Evolutionary conservation across 1,140 invertebrate genomes (phyloP), one percentile per base, ranked within the genome.

Genomic region (Copidosoma floridanum): DNA sequence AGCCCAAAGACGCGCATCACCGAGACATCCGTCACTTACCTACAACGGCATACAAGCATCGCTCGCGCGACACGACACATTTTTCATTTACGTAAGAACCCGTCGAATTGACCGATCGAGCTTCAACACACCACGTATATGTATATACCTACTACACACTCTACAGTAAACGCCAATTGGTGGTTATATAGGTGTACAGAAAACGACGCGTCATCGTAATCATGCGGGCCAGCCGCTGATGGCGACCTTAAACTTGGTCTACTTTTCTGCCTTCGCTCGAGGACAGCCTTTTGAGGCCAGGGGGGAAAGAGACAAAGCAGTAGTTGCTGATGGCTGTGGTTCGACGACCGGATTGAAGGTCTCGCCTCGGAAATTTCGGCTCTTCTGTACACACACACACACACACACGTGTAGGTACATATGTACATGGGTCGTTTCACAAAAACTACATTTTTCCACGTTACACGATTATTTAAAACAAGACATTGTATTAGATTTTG

Each of bases 221-320:
- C 11, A 52, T 52, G 50, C 50, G 50, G 50, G 50, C 41, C 32
- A 23, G 38, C 24, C 14, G 23, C 14, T n/a, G 2, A n/a, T 18
- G 44, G 29, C 47, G 68, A 62, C 67, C 67, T 71, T 70, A 65
- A 71, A 71, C 68, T 65, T 66, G 68, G 37, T 65, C 54, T 55
- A 53, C 29, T 57, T 56, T 38, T 26, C 27, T 24, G 18, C 2
- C 46, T 18, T 32, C 18, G 8, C 20, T 44, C 24, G 32, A 26
- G 20, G 27, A 21, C 37, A 23, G 37, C 47, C 48, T 40, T 26
- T 14, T 16, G 38, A 58, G 56, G 32, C 44, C 24, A 1, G 10
- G 32, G 29, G 41, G 18, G n/a, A 41, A n/a, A n/a, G n/a, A n/a
- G n/a, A n/a, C n/a, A 14, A 35, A 14, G 14, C 6, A 35, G 32